These are phyloP conservation scores for Pocillopora grandis DNA, from an alignment of 92 coral and sea anemone genomes.

Conservation along the genomic window DNA sequence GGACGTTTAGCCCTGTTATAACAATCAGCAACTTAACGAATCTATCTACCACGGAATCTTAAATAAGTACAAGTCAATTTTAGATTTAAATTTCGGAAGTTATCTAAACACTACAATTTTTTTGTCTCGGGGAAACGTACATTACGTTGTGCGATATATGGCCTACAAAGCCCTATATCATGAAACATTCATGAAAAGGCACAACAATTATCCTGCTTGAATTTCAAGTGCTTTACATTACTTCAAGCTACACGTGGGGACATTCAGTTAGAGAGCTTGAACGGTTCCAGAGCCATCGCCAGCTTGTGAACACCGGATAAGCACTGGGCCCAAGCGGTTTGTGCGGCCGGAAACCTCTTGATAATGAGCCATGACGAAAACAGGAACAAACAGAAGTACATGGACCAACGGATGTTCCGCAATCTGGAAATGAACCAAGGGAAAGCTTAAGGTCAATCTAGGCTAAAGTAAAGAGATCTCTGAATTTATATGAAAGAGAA, in stretches of 20 bases:
- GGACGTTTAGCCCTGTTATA: too few species aligned
- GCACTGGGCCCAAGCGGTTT: slow-evolving; percentile 79
- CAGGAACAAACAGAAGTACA: slow-evolving; percentile 75
- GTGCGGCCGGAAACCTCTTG: slow-evolving; percentile 85
- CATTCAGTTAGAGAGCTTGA: slow-evolving; percentile 68
- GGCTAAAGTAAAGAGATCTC: not conserved
- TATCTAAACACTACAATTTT: too few species aligned
- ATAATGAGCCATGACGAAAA: slow-evolving; percentile 87
- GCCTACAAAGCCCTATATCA: too few species aligned
- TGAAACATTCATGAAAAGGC: too few species aligned
- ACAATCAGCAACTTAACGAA: too few species aligned
- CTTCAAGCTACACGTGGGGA: not conserved
- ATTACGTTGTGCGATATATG: too few species aligned
- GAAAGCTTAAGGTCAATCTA: not conserved
- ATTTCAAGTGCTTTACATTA: not conserved
- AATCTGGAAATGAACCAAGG: slow-evolving; percentile 50
- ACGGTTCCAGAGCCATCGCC: slow-evolving; percentile 70
- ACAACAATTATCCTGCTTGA: too few species aligned
- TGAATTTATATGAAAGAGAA: not conserved
- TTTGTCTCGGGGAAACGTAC: too few species aligned
- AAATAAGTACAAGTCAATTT: too few species aligned
- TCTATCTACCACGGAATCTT: too few species aligned
- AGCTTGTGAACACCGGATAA: slow-evolving; percentile 68
- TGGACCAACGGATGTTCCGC: slow-evolving; percentile 96
- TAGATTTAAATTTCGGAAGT: too few species aligned